These are phyloP conservation scores for Aradophagus sp. DNA, from an alignment of 1,140 invertebrate species.

Conservation along the genomic window DNA sequence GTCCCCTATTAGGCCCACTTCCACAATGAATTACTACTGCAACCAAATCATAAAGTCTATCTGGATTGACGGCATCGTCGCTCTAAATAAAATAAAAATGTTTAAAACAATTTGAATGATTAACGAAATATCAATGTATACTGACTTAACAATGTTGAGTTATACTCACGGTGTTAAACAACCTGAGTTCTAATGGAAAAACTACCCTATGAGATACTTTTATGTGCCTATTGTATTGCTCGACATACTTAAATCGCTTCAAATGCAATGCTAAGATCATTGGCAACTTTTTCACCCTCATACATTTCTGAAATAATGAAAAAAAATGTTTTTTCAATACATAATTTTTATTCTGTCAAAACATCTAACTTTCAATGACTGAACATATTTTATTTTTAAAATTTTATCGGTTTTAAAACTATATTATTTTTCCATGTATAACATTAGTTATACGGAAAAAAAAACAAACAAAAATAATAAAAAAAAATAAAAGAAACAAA, in stretches of 20 bases:
- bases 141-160: too few species aligned
- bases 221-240: conserved; percentile 98
- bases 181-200: conserved; percentile 96
- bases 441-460: too few species aligned
- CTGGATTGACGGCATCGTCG: conserved; percentile 97
- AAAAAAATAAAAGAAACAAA: too few species aligned
- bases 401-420: too few species aligned
- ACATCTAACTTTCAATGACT: too few species aligned
- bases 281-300: conserved; percentile 98
- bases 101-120: conserved; percentile 9
- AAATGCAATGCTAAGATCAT: conserved; percentile 98
- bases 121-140: too few species aligned
- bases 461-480: too few species aligned
- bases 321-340: too few species aligned
- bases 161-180: conserved; percentile 95
- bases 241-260: conserved; percentile 99
- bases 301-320: conserved; percentile 81
- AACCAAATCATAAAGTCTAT: conserved; percentile 97
- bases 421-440: too few species aligned
- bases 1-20: conserved; percentile 97
- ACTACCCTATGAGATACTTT: conserved; percentile 99
- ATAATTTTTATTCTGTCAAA: too few species aligned
- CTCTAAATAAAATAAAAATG: conserved; percentile 80
- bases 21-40: conserved; percentile 99
- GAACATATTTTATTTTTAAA: too few species aligned